These are phyloP conservation scores for Grus americana DNA, from an alignment of 2,113 vertebrate species.

Conservation along the genomic window DNA sequence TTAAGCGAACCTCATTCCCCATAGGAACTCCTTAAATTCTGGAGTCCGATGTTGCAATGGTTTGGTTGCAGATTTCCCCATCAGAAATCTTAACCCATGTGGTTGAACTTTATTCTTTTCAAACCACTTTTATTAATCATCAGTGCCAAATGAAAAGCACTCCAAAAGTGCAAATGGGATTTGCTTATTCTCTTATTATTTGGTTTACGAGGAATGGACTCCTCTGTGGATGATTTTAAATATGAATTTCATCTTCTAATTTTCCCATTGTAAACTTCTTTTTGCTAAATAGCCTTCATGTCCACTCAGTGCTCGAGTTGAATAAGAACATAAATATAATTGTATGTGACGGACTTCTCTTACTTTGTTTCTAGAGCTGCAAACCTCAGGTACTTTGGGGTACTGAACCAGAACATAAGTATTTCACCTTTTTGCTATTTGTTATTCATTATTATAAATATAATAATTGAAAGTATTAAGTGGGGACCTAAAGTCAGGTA, in stretches of 20 bases:
- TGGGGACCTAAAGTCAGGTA: background rate
- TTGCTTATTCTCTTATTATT: background rate
- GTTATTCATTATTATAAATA: background rate
- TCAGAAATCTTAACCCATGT: background rate
- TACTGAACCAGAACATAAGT: background rate
- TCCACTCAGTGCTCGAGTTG: background rate
- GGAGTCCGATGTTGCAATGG: background rate
- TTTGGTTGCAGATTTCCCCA: background rate
- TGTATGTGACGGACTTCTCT: background rate
- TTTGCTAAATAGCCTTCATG: background rate
- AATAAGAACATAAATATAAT: background rate
- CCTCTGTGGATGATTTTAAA: background rate
- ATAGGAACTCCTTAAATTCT: background rate
- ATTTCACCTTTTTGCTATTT: background rate
- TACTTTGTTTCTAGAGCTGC: background rate
- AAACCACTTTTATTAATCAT: background rate
- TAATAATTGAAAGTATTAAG: background rate
- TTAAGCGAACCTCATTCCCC: background rate
- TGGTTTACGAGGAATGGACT: background rate
- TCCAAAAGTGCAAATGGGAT: background rate
- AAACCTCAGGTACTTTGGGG: background rate
- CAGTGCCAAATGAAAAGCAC: background rate
- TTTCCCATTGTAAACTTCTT: background rate
- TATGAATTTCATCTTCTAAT: background rate
- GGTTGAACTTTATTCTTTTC: background rate